A percentile compares a stretch with the other conserved stretches of the same genome.
Conservation (phyloP, 1,140 invertebrate species). For the Apis florea region DNA sequence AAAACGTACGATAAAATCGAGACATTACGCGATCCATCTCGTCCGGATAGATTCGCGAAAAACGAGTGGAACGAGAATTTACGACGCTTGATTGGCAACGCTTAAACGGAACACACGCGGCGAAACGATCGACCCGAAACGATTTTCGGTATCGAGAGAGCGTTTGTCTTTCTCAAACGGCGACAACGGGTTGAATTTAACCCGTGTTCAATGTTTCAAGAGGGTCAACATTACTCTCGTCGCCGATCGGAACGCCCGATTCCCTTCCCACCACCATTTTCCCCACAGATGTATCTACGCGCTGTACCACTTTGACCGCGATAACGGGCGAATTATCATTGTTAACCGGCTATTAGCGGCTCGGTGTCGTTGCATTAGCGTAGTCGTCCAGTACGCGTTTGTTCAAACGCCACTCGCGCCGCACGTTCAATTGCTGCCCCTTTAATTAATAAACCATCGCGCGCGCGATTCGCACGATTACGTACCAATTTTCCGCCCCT, state of each 20-base stretch:
- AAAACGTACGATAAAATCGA: too few species aligned
- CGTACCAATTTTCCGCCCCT: too few species aligned
- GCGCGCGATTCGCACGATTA: too few species aligned
- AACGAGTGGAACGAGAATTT: too few species aligned
- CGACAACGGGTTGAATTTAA: conserved; percentile 19
- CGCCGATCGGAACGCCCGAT: neutral
- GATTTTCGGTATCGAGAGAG: neutral
- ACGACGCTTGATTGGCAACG: too few species aligned
- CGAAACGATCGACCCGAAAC: neutral
- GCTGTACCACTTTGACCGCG: conserved; percentile 34
- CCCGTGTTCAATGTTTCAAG: conserved; percentile 12
- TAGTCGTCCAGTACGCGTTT: conserved; percentile 35
- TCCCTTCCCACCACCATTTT: conserved; percentile 38
- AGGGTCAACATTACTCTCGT: conserved; percentile 9
- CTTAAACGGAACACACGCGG: too few species aligned
- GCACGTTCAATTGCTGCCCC: conserved; percentile 46
- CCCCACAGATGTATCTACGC: conserved; percentile 33
- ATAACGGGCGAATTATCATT: conserved; percentile 53
- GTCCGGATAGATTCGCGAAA: too few species aligned
- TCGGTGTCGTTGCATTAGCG: conserved; percentile 30
- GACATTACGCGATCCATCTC: too few species aligned
- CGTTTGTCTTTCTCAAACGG: neutral
- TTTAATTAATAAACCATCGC: conserved; percentile 51
- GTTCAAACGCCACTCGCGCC: conserved; percentile 30
- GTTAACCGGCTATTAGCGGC: conserved; percentile 42